Evolutionary conservation across 2,888 invertebrate species (phyloP).

Genomic region (Slavum lentiscoides): DNA sequence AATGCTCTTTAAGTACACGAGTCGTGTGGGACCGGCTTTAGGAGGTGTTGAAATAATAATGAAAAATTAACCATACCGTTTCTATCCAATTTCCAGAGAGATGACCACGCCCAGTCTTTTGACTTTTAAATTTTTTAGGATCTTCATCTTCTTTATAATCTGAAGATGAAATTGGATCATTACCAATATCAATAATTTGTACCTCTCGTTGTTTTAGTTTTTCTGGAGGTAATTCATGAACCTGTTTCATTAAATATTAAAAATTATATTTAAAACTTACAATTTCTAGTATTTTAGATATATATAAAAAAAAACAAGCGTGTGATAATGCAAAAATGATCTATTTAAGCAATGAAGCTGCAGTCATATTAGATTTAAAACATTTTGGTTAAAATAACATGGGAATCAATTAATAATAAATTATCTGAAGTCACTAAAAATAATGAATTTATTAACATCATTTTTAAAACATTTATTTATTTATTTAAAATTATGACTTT

Average conservation of each 20-base stretch:
- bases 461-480: background rate
- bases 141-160: slow-evolving; percentile 91
- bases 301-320: background rate
- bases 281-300: background rate
- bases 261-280: slow-evolving; percentile 38
- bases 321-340: background rate
- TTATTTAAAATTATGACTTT: background rate
- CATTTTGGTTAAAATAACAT: background rate
- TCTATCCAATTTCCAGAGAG: slow-evolving; percentile 81
- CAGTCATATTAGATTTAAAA: slow-evolving; percentile 9
- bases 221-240: slow-evolving; percentile 87
- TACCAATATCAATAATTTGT: slow-evolving; percentile 92
- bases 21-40: too few relatives aligned
- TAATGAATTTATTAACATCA: background rate
- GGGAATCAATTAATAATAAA: slow-evolving; percentile 2
- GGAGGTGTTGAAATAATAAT: slow-evolving; percentile 1
- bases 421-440: background rate
- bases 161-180: slow-evolving; percentile 75
- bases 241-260: slow-evolving; percentile 64
- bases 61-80: slow-evolving; percentile 58
- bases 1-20: too few relatives aligned
- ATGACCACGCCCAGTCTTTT: slow-evolving; percentile 93
- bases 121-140: slow-evolving; percentile 83
- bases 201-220: slow-evolving; percentile 87
- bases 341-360: too few relatives aligned